Conservation (phyloP, 2,888 invertebrate species). For the Chloroclystis v-ata region DNA sequence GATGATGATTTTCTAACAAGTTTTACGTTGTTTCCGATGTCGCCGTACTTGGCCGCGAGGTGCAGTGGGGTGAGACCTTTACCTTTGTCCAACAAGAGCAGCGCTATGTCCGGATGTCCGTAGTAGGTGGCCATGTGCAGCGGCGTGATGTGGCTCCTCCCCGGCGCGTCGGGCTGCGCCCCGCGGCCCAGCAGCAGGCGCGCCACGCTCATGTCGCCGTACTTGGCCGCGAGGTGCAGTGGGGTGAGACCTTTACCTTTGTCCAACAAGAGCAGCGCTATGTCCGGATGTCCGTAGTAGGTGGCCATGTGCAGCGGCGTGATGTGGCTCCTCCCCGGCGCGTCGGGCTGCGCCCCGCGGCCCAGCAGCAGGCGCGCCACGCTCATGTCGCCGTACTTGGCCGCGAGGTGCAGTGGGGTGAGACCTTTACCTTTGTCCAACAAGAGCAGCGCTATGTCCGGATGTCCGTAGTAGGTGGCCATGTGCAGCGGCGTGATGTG, state of each 20-base stretch:
- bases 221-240: too few relatives aligned
- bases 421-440: slow-evolving; percentile 98
- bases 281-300: slow-evolving; percentile 96
- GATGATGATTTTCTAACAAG: too few relatives aligned
- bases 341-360: slow-evolving; percentile 90
- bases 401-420: slow-evolving; percentile 97
- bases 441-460: slow-evolving; percentile 91
- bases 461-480: slow-evolving; percentile 97
- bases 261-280: slow-evolving; percentile 92
- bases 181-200: slow-evolving; percentile 91
- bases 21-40: too few relatives aligned
- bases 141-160: slow-evolving; percentile 96
- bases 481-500: slow-evolving; percentile 97
- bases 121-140: slow-evolving; percentile 98
- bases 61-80: too few relatives aligned
- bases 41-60: too few relatives aligned
- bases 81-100: slow-evolving; percentile 93
- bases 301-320: slow-evolving; percentile 98
- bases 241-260: slow-evolving; percentile 86
- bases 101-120: slow-evolving; percentile 93
- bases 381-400: slow-evolving; percentile 96
- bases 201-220: slow-evolving; percentile 91
- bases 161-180: slow-evolving; percentile 91
- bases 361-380: slow-evolving; percentile 92
- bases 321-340: slow-evolving; percentile 94